Conservation (phyloP, 2,888 invertebrate genomes). For the Drosophila infuscata region DNA sequence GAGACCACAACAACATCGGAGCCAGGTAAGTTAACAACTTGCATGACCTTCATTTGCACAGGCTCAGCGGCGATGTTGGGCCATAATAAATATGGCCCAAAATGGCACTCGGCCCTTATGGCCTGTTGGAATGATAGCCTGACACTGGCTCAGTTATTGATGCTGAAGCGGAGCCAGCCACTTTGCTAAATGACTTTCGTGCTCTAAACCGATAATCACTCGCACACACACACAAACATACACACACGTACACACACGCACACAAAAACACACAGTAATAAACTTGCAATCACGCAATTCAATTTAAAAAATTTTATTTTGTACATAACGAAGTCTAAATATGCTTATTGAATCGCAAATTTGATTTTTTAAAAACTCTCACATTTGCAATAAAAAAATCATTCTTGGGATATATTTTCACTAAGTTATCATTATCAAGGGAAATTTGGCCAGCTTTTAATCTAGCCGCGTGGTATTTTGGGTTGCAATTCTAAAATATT, state of each 20-base stretch:
- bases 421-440: not conserved
- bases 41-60: conserved; percentile 50
- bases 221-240: conserved; percentile 31
- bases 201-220: conserved; percentile 64
- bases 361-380: not conserved
- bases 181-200: conserved; percentile 73
- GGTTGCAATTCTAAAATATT: too few species aligned
- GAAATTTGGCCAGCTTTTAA: not conserved
- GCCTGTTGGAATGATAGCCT: conserved; percentile 1
- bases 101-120: not conserved
- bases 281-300: conserved; percentile 6
- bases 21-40: conserved; percentile 73
- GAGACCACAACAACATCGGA: conserved; percentile 80
- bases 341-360: not conserved
- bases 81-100: conserved; percentile 44
- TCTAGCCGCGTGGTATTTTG: not conserved
- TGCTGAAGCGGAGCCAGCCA: conserved; percentile 50
- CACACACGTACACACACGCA: not conserved
- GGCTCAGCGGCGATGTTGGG: conserved; percentile 12
- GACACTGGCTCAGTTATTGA: conserved; percentile 37
- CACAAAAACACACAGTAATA: not conserved
- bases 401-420: not conserved
- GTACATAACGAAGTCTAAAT: conserved; percentile 14
- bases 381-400: not conserved
- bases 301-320: conserved; percentile 15